Evolutionary conservation across 2,888 invertebrate genomes (phyloP), one percentile per base, ranked within the genome.

Genomic region (Tetramorium bicarinatum): DNA sequence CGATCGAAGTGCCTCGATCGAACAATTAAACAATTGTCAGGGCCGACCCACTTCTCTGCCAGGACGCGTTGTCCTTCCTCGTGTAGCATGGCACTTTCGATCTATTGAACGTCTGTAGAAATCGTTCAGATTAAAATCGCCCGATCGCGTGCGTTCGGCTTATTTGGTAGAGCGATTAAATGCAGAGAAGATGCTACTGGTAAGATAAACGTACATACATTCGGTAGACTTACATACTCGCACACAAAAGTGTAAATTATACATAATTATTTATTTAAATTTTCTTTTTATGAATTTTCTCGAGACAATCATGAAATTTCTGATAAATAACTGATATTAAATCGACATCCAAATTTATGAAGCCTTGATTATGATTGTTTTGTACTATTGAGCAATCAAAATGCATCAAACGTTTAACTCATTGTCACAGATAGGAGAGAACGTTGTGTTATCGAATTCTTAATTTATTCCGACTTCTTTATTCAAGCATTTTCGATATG

Each of bases 11-110:
- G 66, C 59, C 54, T 29, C 64, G 74, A 38, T 54, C 71, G 86
- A 85, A 91, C 91, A 91, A 91, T 91, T 91, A 91, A 91, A 91
- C 87, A 91, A 91, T 91, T 91, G 91, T 91, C 89, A 82, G 82
- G 29, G 21, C 41, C 85, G 91, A 90, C 90, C 89, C 87, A 91
- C 90, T 90, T 91, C 66, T 38, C 56, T n/a, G 62, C 72, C 86
- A 85, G 80, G 84, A 87, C 77, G 54, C 41, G n/a, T 76, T 61
- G 66, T 61, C 77, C 87, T 84, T 85, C 85, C 86, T 76, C 77
- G 69, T 82, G 81, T 64, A 76, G 54, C 54, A 18, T 29, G 71
- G 54, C 49, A 64, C 83, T 81, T 85, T 87, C 81, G 41, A 83
- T 85, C 64, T 64, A 56, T 18, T 52, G 66, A 47, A 80, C 69